Base-by-base conservation (phyloP, 2,113 vertebrate genomes). In the Puma concolor region DNA sequence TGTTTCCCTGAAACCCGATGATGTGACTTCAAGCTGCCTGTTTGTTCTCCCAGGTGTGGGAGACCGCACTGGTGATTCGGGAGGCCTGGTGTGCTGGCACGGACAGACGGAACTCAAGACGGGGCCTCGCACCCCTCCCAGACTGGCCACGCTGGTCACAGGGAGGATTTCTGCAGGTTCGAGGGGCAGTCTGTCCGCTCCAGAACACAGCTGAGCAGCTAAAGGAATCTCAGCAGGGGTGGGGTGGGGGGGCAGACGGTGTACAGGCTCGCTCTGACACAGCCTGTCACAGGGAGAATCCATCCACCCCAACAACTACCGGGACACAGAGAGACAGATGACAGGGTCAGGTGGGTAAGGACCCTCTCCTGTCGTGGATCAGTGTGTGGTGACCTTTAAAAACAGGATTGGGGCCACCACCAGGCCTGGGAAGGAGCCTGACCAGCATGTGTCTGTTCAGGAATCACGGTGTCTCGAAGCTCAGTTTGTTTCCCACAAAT, bases 341-440 rank as follows among this genome's bases (percentile, higher is more conserved):
- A 27, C 15, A 4, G 14, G 11, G 23, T n/a, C 31, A 50, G n/a
- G 21, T 19, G 23, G 7, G n/a, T 12, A 3, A 50, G 57, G 54
- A 1, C 14, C 38, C 29, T 36, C 52, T 44, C 17, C 80, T 50
- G 41, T 69, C 4, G 33, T 4, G 2, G 27, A n/a, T n/a, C n/a
- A n/a, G 8, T 0, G 7, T 63, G 91, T 10, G 21, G 6, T 3
- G 2, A 31, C 7, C 5, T 1, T n/a, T n/a, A n/a, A 5, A 33
- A 16, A 15, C 29, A 66, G 64, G 33, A n/a, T 2, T 0, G 2
- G 67, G 11, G 0, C 63, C 29, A 0, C 13, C 8, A 2, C 0
- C 0, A 4, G 16, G 71, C 27, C 27, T 1, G 9, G 92, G n/a
- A 52, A 33, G 44, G 29, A 16, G 19, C 14, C 33, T 5, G 64